Conservation (phyloP, 2,888 invertebrate species). For the Tolmerus cingulatus region DNA sequence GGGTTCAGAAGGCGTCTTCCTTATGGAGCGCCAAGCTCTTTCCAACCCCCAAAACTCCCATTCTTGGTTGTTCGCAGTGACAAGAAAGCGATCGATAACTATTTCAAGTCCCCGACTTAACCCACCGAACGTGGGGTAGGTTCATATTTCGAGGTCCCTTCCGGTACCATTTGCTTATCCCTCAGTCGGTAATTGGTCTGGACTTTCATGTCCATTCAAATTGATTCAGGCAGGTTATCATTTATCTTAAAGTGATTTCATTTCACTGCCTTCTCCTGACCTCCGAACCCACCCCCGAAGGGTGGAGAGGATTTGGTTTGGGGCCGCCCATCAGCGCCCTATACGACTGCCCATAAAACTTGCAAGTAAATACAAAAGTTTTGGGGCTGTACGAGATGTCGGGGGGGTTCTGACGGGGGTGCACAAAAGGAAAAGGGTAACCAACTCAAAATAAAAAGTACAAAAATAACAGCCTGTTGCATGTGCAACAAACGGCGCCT, state of each 20-base stretch:
- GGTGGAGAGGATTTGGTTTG: background rate
- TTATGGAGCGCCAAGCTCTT: constrained; percentile 7
- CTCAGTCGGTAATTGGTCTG: constrained; percentile 31
- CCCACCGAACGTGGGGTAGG: constrained; percentile 27
- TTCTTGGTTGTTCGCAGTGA: constrained; percentile 27
- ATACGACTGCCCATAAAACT: background rate
- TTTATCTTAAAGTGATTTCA: constrained; percentile 41
- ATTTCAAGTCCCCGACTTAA: constrained; percentile 21
- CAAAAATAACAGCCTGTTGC: constrained; percentile 36
- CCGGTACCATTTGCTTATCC: constrained; percentile 14
- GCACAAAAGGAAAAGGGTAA: constrained; percentile 23
- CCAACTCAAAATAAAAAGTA: constrained; percentile 40
- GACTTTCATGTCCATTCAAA: constrained; percentile 33
- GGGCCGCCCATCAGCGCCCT: background rate
- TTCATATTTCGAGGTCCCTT: constrained; percentile 42
- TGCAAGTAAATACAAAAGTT: constrained; percentile 37
- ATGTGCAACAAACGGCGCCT: constrained; percentile 12
- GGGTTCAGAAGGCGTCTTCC: constrained; percentile 15
- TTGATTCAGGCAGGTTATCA: constrained; percentile 37
- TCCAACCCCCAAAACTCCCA: background rate
- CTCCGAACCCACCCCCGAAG: background rate
- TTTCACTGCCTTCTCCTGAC: constrained; percentile 1
- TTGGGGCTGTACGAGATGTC: background rate
- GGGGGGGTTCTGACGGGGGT: background rate
- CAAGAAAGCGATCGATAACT: constrained; percentile 41